Percentiles rank a stretch among this genome's conserved stretches.
These are phyloP conservation scores for Drosophila sp. DNA, from an alignment of 1,140 invertebrate genomes.

Conservation along the genomic window DNA sequence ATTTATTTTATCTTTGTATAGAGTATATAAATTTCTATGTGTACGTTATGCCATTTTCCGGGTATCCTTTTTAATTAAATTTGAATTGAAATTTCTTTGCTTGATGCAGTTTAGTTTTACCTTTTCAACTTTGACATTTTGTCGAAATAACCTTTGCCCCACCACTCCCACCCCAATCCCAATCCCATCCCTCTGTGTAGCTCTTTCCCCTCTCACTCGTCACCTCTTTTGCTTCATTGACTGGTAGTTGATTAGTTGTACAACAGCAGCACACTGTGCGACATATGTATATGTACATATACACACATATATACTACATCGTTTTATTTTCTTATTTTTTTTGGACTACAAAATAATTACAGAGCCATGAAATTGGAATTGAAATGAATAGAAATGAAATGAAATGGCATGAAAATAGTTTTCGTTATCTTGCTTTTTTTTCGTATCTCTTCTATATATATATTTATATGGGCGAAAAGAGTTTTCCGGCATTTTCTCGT, in stretches of 20 bases:
- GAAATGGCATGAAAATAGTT: slow-evolving; percentile 62
- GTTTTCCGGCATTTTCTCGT: not conserved
- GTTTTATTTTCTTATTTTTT: not conserved
- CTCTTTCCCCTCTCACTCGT: not conserved
- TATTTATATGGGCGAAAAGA: not conserved
- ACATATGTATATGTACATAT: not conserved
- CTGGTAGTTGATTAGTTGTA: slow-evolving; percentile 63
- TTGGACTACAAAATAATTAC: slow-evolving; percentile 66
- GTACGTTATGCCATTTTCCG: not conserved
- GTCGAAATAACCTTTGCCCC: slow-evolving; percentile 19
- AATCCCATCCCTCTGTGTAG: slow-evolving; percentile 10
- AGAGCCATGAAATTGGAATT: slow-evolving; percentile 74
- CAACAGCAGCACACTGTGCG: slow-evolving; percentile 24
- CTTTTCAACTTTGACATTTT: slow-evolving; percentile 53
- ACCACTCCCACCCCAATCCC: not conserved
- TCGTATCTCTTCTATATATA: slow-evolving; percentile 1
- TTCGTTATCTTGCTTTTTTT: slow-evolving; percentile 9
- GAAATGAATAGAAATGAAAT: slow-evolving; percentile 53
- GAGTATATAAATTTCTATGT: not conserved
- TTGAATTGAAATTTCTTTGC: slow-evolving; percentile 12
- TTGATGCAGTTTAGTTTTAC: not conserved
- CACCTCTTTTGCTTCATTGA: slow-evolving; percentile 41
- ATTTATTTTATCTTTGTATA: not conserved
- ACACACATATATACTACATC: not conserved
- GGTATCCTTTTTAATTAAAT: slow-evolving; percentile 15